A percentile compares a stretch with the other conserved stretches of the same genome.
phyloP scores from a whole-genome alignment of 2,113 vertebrate species.

The Gymnarchus niloticus region DNA sequence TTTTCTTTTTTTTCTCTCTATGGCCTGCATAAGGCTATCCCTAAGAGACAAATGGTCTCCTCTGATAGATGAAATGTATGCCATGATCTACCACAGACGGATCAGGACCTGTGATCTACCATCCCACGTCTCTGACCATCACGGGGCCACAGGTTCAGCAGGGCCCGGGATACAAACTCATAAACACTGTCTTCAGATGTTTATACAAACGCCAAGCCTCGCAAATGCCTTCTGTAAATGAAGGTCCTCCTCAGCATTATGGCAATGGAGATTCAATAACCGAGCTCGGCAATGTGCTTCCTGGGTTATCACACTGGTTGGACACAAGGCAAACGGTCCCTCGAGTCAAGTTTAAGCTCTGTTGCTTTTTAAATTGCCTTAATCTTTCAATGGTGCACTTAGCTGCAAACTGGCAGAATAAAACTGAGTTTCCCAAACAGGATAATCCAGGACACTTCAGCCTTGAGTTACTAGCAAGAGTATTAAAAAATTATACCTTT shows the following conservation, averaged over 20 bases:
- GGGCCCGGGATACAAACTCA: not conserved
- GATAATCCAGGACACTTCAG: not conserved
- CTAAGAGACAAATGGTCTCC: not conserved
- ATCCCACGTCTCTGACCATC: not conserved
- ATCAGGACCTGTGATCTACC: not conserved
- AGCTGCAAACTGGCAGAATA: slow-evolving; percentile 18
- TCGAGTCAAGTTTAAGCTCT: slow-evolving; percentile 25
- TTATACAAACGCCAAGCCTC: not conserved
- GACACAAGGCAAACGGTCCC: slow-evolving; percentile 17
- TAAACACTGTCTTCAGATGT: slow-evolving; percentile 13
- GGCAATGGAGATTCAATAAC: slow-evolving; percentile 16
- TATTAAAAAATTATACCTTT: not conserved
- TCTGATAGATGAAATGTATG: not conserved
- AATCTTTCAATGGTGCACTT: slow-evolving; percentile 24
- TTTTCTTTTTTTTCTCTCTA: no score
- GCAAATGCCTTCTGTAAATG: not conserved
- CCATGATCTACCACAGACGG: not conserved
- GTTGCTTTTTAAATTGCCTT: slow-evolving; percentile 29
- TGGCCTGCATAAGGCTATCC: no score
- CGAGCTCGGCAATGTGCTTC: not conserved
- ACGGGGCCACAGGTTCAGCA: not conserved
- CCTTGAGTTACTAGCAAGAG: not conserved
- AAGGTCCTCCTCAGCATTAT: not conserved
- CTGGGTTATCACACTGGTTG: slow-evolving; percentile 15
- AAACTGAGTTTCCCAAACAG: not conserved